Base-by-base conservation (phyloP, 2,888 invertebrate genomes). In the Branchipolynoe longqiensis region DNA sequence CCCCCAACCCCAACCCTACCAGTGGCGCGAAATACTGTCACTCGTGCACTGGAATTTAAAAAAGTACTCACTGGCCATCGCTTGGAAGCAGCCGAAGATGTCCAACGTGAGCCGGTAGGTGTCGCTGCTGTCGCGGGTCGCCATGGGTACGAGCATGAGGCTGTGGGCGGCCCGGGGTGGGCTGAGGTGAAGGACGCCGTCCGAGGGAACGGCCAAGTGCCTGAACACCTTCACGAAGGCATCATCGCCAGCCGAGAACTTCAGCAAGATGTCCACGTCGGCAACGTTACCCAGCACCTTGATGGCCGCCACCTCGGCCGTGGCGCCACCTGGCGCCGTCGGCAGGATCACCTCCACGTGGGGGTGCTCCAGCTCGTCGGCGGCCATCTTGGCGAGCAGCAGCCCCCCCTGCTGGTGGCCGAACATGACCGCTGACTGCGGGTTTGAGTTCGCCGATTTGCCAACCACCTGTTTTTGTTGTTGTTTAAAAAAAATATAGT, bases 251-350 rank as follows among this genome's bases (percentile, higher is more conserved):
- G 12, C 69, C 8, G 33, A 33, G 25, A 69, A 69, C 69, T n/a
- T 69, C 36, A 69, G 18, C 36, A 69, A 18, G 69, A 69, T 69
- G 69, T 69, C 69, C 22, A 69, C 38, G 36, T 69, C 38, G 14
- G 69, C 69, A 14, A 69, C 69, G 69, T 69, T 69, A 36, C 69
- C 69, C 14, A 38, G 33, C 38, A 69, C 69, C 69, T 69, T 69
- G 8, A 48, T 18, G 8, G 48, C 48, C 8, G 8, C 48, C 48
- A 48, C 48, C 48, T 48, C 8, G 18, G n/a, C n/a, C n/a, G n/a
- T n/a, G 3, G 38, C 69, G 22, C 38, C 69, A 28, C n/a, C n/a
- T n/a, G n/a, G n/a, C n/a, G n/a, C n/a, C n/a, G n/a, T n/a, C n/a
- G n/a, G n/a, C n/a, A n/a, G n/a, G n/a, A n/a, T n/a, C 48, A 69